A percentile compares a stretch with the other conserved stretches of the same genome.
phyloP scores from a whole-genome alignment of 1,140 invertebrate species.

The Diachasmimorpha longicaudata region DNA sequence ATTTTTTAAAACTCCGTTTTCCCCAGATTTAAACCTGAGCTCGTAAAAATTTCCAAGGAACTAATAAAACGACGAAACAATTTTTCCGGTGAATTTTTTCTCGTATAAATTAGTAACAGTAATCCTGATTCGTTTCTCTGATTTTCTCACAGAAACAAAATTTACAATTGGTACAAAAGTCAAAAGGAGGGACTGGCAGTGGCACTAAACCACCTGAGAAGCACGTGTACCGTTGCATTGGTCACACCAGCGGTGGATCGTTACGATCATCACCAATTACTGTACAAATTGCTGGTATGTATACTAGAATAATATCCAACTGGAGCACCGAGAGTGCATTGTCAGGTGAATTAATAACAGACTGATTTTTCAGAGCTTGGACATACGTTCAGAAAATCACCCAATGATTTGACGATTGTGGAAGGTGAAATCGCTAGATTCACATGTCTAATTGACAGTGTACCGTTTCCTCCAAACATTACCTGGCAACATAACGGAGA shows the following conservation, averaged over 20 bases:
- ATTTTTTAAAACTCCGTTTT: too few species aligned
- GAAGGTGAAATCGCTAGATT: slow-evolving; percentile 63
- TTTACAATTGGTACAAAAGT: slow-evolving; percentile 47
- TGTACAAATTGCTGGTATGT: slow-evolving; percentile 52
- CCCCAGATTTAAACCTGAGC: too few species aligned
- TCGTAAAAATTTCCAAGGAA: too few species aligned
- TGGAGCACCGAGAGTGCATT: too few species aligned
- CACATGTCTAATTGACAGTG: slow-evolving; percentile 64
- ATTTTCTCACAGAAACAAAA: slow-evolving; percentile 43
- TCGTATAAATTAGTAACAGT: too few species aligned
- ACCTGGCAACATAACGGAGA: slow-evolving; percentile 64
- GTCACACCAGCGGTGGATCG: slow-evolving; percentile 45
- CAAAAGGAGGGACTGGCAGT: slow-evolving; percentile 42
- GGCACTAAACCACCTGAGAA: slow-evolving; percentile 33
- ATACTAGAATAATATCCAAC: neutral
- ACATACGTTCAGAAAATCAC: slow-evolving; percentile 59
- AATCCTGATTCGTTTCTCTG: neutral
- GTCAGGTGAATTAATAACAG: too few species aligned
- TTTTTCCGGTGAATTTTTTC: too few species aligned
- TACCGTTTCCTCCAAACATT: slow-evolving; percentile 62
- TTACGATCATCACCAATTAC: slow-evolving; percentile 50
- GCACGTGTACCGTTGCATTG: slow-evolving; percentile 56
- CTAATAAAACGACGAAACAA: too few species aligned
- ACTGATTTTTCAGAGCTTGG: slow-evolving; percentile 55
- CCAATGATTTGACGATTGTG: slow-evolving; percentile 56